Percentiles rank a stretch among this genome's conserved stretches.
Conservation (phyloP, 2,113 vertebrate genomes). For the Pteropus alecto region DNA sequence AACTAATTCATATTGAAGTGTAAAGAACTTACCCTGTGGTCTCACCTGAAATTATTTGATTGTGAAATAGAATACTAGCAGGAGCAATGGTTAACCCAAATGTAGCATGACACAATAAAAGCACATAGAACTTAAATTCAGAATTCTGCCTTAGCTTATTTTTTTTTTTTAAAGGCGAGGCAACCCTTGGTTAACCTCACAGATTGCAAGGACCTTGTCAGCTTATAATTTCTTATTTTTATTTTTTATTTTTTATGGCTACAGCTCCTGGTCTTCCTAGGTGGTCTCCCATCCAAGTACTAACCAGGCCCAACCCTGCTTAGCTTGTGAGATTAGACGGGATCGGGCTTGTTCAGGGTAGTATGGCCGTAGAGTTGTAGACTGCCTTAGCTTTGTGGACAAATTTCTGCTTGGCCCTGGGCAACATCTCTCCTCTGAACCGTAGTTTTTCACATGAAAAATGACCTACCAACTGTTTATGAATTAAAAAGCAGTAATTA, state of each 20-base stretch:
- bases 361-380: no score
- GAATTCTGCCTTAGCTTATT: not conserved
- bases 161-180: no score
- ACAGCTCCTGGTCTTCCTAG: no score
- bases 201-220: no score
- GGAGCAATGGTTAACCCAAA: not conserved
- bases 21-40: not conserved
- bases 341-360: no score
- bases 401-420: not conserved
- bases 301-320: no score
- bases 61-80: not conserved
- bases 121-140: not conserved
- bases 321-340: no score
- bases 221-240: no score
- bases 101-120: not conserved
- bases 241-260: no score
- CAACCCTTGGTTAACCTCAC: no score
- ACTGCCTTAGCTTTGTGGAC: not conserved
- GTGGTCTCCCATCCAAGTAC: no score
- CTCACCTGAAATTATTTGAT: not conserved
- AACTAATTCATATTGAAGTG: not conserved
- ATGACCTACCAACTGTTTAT: not conserved
- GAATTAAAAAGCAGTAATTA: not conserved
- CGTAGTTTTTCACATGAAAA: not conserved
- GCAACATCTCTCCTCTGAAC: not conserved